Evolutionary conservation across 2,797 vertebrate species (phyloP).

Genomic region (Ara ararauna): DNA sequence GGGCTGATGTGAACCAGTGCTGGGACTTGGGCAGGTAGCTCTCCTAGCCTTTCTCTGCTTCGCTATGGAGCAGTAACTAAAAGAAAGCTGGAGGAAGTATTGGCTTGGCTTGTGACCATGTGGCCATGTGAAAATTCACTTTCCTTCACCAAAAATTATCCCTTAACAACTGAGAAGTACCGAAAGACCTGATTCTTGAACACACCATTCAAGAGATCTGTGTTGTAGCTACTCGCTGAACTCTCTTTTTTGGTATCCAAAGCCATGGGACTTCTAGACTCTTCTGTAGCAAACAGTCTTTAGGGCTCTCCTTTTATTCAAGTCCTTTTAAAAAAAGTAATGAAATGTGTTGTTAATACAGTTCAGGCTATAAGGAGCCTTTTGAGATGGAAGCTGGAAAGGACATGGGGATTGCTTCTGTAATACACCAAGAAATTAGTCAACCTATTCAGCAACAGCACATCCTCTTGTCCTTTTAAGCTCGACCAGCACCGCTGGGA

Average conservation of each 20-base stretch:
- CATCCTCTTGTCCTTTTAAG: background rate
- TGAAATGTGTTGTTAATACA: background rate
- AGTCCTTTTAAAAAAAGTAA: background rate
- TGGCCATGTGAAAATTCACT: background rate
- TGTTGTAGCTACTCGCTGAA: background rate
- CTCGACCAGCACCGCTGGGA: background rate
- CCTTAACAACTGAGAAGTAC: fast-evolving
- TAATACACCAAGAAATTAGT: background rate
- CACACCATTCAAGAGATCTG: background rate
- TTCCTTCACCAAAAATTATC: background rate
- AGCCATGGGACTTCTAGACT: background rate
- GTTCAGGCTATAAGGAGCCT: background rate
- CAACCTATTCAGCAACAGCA: background rate
- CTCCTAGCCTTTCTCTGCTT: background rate
- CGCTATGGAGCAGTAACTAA: background rate
- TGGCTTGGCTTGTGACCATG: background rate
- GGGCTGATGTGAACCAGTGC: background rate
- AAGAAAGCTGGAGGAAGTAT: background rate
- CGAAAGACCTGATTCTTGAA: background rate
- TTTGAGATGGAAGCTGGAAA: background rate
- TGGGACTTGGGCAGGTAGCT: background rate
- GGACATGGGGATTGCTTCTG: background rate
- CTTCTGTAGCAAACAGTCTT: background rate
- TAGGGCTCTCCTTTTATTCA: background rate
- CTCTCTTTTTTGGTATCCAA: background rate